These are phyloP conservation scores for Nesoenas mayeri DNA, from an alignment of 2,113 vertebrate genomes.

Conservation along the genomic window DNA sequence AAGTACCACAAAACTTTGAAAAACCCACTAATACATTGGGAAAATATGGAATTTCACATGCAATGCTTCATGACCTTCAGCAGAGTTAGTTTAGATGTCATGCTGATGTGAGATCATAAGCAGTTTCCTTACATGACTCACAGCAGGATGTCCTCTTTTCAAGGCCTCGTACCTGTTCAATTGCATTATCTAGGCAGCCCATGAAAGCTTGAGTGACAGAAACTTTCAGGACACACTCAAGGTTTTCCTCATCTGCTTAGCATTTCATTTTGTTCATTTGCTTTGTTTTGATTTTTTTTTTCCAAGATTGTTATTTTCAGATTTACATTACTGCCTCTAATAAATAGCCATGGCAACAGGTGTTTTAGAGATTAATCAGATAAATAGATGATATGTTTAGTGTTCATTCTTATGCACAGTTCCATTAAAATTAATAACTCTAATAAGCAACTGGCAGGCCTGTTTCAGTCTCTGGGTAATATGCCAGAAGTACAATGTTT, in stretches of 20 bases:
- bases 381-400: neutral
- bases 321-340: neutral
- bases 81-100: neutral
- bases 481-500: neutral
- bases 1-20: neutral
- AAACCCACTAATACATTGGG: neutral
- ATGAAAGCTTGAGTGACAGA: neutral
- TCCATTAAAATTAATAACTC: conserved; percentile 18
- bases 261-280: neutral
- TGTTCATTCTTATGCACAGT: neutral
- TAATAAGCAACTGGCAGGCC: conserved; percentile 17
- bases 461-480: neutral
- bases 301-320: neutral
- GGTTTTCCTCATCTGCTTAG: neutral
- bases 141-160: neutral
- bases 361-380: neutral
- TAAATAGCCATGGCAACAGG: neutral
- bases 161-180: neutral
- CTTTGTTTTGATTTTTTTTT: neutral
- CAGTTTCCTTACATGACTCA: neutral
- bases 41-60: neutral
- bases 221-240: neutral
- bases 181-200: neutral
- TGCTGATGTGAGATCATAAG: neutral
- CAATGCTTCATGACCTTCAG: neutral